A percentile compares a stretch with the other conserved stretches of the same genome.
These are phyloP conservation scores for Aleadryas rufinucha DNA, from an alignment of 2,113 vertebrate species.

Conservation along the genomic window DNA sequence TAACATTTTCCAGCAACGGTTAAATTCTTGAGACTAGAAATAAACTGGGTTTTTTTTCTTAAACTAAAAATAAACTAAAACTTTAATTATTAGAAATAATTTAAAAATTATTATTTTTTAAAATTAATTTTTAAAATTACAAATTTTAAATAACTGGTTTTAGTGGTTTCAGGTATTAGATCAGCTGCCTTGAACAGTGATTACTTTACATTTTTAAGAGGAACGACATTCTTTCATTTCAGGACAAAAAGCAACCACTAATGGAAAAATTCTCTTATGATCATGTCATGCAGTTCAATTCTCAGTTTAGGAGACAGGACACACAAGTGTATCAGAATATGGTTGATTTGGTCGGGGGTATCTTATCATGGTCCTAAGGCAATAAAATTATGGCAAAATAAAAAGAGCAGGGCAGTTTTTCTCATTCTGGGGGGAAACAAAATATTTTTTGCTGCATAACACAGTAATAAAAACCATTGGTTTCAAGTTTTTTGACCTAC, in stretches of 20 bases:
- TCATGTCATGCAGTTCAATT: neutral
- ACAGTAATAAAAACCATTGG: neutral
- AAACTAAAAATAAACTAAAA: no score
- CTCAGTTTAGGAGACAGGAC: neutral
- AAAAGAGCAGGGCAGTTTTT: neutral
- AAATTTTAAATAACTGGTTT: neutral
- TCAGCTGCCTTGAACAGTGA: neutral
- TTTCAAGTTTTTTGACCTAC: neutral
- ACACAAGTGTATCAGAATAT: neutral
- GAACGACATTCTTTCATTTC: neutral
- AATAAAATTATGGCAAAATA: neutral
- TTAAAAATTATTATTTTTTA: no score
- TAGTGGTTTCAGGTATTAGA: neutral
- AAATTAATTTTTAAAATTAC: fast-evolving
- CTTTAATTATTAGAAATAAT: no score
- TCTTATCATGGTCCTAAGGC: neutral
- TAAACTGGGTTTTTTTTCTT: no score
- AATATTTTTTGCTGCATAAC: neutral
- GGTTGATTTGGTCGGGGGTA: neutral
- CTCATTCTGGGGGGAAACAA: fast-evolving
- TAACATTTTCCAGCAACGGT: neutral
- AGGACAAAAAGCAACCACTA: neutral
- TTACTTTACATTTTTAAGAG: neutral
- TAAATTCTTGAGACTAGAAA: neutral
- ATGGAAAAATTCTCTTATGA: neutral